Evolutionary conservation across 2,797 vertebrate genomes (phyloP).

Genomic region (Lepidocolaptes lacrymiger): DNA sequence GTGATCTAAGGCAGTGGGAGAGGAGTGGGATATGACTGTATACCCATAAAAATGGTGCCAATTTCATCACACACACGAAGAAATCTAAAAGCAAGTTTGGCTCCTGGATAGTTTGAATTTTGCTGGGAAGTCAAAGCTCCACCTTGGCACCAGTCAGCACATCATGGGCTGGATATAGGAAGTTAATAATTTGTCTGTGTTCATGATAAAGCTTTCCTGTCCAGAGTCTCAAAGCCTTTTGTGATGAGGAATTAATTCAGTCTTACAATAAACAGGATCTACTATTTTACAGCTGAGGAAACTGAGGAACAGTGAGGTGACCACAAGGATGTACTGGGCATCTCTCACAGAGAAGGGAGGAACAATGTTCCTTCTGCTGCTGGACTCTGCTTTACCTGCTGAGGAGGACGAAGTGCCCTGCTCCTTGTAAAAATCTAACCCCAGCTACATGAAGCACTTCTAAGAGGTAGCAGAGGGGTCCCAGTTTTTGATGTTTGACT

Average conservation of each 20-base stretch:
- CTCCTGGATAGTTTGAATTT: background rate
- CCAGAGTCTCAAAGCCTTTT: background rate
- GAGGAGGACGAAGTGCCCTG: rapidly evolving
- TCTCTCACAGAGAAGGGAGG: background rate
- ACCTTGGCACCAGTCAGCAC: background rate
- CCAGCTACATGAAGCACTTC: background rate
- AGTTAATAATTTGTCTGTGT: constrained; percentile 33
- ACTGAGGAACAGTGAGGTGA: background rate
- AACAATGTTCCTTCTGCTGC: background rate
- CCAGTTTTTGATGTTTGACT: background rate
- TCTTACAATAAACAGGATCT: constrained; percentile 36
- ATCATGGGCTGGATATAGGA: constrained; percentile 8
- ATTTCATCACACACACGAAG: background rate
- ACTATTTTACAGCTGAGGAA: constrained; percentile 32
- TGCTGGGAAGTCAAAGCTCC: background rate
- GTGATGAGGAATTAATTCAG: background rate
- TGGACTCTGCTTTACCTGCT: background rate
- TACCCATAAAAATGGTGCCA: background rate
- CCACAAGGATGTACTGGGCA: background rate
- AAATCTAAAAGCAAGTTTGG: background rate
- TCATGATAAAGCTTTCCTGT: constrained; percentile 23
- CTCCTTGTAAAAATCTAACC: background rate
- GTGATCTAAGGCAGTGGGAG: background rate
- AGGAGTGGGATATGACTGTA: background rate
- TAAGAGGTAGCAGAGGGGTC: background rate